phyloP scores from a whole-genome alignment of 2,113 vertebrate species.

The Pardalotus punctatus region DNA sequence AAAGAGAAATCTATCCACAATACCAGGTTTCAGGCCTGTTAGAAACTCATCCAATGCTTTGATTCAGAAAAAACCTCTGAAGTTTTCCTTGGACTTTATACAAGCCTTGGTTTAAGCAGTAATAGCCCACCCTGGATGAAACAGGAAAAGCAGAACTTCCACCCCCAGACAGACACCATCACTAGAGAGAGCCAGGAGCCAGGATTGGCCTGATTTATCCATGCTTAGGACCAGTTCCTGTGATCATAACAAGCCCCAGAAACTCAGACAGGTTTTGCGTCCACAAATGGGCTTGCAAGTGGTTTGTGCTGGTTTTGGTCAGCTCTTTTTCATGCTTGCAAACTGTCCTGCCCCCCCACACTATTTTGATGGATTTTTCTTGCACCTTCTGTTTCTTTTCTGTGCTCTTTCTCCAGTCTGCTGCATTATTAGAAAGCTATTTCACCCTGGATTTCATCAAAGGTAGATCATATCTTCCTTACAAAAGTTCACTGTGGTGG shows the following conservation, averaged over 20 bases:
- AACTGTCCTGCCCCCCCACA: accelerated
- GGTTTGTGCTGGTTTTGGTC: background rate
- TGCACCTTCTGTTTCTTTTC: background rate
- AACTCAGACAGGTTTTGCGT: background rate
- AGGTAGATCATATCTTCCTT: background rate
- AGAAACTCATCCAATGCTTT: background rate
- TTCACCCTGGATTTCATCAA: background rate
- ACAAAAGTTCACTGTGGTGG: background rate
- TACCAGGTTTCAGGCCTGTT: background rate
- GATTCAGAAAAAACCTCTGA: background rate
- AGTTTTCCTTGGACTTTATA: background rate
- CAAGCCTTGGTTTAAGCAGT: background rate
- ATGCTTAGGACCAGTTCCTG: background rate
- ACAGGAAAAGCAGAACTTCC: background rate
- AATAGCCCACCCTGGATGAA: background rate
- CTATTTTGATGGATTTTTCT: background rate
- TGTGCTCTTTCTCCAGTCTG: background rate
- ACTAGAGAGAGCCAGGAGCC: background rate
- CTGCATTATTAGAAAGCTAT: background rate
- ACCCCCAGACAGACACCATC: background rate
- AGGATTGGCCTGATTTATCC: background rate
- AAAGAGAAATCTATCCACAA: background rate
- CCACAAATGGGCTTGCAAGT: background rate
- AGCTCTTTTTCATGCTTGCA: background rate
- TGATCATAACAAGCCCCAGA: background rate